phyloP scores from a whole-genome alignment of 1,140 invertebrate genomes.

The Hylyphantes graminicola region DNA sequence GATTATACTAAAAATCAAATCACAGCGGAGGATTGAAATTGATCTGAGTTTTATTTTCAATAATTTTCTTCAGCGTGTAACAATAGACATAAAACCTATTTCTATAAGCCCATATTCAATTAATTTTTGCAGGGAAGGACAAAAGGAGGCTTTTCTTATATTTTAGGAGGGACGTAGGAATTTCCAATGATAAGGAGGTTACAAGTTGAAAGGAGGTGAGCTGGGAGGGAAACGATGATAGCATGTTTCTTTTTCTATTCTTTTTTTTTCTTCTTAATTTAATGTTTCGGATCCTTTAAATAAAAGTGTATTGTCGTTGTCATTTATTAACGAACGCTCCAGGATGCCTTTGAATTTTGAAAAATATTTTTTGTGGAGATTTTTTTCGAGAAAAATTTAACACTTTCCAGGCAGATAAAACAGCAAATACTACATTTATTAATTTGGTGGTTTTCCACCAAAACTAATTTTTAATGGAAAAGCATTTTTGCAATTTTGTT shows the following conservation, averaged over 20 bases:
- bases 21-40: constrained; percentile 35
- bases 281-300: too few relatives aligned
- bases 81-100: constrained; percentile 53
- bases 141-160: constrained; percentile 43
- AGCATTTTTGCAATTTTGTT: too few relatives aligned
- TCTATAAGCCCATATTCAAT: constrained; percentile 57
- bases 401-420: too few relatives aligned
- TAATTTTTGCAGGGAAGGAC: constrained; percentile 50
- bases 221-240: constrained; percentile 19
- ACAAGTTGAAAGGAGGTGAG: constrained; percentile 52
- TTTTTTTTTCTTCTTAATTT: neutral
- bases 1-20: constrained; percentile 38
- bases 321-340: too few relatives aligned
- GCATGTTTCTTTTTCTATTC: neutral
- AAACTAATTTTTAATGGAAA: too few relatives aligned
- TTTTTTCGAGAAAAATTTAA: too few relatives aligned
- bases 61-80: constrained; percentile 45
- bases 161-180: neutral
- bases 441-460: too few relatives aligned
- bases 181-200: constrained; percentile 37
- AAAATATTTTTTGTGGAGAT: too few relatives aligned
- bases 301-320: too few relatives aligned
- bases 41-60: constrained; percentile 49
- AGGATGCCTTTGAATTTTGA: too few relatives aligned
- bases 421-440: too few relatives aligned